Evolutionary conservation across 2,797 vertebrate species (phyloP), one percentile per base, ranked within the genome.

Genomic region (Scyliorhinus canicula): DNA sequence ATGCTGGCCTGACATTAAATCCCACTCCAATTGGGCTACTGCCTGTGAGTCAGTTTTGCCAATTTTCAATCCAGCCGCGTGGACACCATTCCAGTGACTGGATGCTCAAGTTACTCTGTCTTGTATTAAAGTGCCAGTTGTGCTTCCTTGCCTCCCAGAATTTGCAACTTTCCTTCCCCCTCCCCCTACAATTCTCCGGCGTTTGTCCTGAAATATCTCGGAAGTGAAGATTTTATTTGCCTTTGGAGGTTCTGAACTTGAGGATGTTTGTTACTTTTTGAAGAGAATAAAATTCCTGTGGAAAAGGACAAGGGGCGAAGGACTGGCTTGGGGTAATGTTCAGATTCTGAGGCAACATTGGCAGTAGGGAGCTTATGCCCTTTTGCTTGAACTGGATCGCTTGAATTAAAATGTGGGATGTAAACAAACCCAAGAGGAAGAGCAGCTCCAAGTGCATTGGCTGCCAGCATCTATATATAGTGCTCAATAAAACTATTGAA

Each of bases 401-500:
- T 47, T 47, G 44, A 82, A 47, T 26, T 82, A 82, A 82, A 82
- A 82, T 47, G 79, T 82, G 79, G 79, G 79, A 82, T 82, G 79
- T 82, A 82, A 82, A 82, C 40, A 91, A 91, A 60, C n/a, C 40
- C 88, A n/a, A 52, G 88, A 57, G 88, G n/a, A 8, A 91, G 57
- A 91, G 88, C 19, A 55, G 55, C 55, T 55, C 86, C 31, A 88
- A 88, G 55, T 88, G 86, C 31, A 47, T n/a, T 40, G n/a, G 57
- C 6, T 63, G n/a, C n/a, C 19, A 63, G 35, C 88, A 65, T 65
- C 57, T 91, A 40, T 65, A 65, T 91, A 63, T 91, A 60, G 60
- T 21, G 1, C n/a, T 26, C 88, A 9, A 63, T 65, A 91, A 91
- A 28, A 19, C 88, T 11, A 65, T 65, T 63, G 88, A 65, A 65